phyloP scores from a whole-genome alignment of 1,140 invertebrate genomes.

The Drosophila orena region DNA sequence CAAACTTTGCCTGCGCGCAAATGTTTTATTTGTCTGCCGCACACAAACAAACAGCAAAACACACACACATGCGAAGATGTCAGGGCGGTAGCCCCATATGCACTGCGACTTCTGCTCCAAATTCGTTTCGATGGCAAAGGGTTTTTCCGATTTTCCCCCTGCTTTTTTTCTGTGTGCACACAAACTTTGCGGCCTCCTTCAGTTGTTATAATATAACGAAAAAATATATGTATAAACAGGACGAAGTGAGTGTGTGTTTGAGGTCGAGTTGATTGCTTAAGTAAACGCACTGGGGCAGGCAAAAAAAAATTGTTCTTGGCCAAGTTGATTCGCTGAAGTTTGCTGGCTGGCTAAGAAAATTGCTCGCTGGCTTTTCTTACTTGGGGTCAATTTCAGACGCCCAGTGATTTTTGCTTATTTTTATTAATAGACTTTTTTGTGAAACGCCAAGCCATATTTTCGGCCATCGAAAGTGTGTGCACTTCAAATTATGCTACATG shows the following conservation, averaged over 20 bases:
- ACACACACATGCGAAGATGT: constrained; percentile 16
- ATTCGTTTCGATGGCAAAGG: constrained; percentile 65
- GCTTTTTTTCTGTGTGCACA: constrained; percentile 36
- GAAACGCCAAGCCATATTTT: constrained; percentile 75
- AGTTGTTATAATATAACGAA: constrained; percentile 79
- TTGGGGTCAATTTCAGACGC: constrained; percentile 62
- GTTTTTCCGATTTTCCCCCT: constrained; percentile 8
- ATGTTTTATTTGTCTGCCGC: constrained; percentile 74
- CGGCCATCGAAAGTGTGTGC: constrained; percentile 56
- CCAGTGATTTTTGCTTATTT: constrained; percentile 64
- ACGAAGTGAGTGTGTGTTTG: constrained; percentile 62
- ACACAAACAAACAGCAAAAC: constrained; percentile 43
- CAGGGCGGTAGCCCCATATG: constrained; percentile 49
- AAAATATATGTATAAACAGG: constrained; percentile 45
- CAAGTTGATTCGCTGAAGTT: constrained; percentile 70
- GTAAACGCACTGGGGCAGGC: constrained; percentile 76
- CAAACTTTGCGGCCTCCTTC: constrained; percentile 77
- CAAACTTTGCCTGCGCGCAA: constrained; percentile 62
- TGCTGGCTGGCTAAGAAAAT: constrained; percentile 59
- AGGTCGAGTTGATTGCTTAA: constrained; percentile 82
- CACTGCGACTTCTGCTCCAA: constrained; percentile 73
- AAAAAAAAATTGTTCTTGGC: constrained; percentile 31
- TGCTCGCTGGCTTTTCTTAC: constrained; percentile 54
- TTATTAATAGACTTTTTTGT: constrained; percentile 79
- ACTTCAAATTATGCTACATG: constrained; percentile 73